These are phyloP conservation scores for Passerculus sandwichensis DNA, from an alignment of 2,797 vertebrate species.

Conservation along the genomic window DNA sequence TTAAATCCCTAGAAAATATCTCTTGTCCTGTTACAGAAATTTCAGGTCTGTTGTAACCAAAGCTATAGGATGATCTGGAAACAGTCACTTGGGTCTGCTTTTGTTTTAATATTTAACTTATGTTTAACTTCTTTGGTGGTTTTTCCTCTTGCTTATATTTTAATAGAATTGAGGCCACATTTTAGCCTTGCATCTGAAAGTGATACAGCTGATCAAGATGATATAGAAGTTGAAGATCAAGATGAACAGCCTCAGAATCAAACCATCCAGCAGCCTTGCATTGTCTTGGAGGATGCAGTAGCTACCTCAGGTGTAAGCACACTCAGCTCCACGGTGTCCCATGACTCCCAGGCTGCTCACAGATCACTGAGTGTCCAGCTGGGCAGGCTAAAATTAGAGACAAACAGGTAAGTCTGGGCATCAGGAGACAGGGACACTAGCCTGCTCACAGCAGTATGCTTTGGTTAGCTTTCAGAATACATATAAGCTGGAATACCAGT, in stretches of 20 bases:
- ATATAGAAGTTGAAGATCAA: conserved; percentile 84
- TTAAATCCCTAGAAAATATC: background rate
- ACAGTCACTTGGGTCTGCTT: background rate
- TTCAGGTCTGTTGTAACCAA: background rate
- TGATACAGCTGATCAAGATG: conserved; percentile 92
- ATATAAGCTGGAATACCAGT: background rate
- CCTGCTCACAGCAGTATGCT: background rate
- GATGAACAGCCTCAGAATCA: conserved; percentile 78
- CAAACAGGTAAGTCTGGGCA: conserved; percentile 83
- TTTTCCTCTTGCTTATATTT: background rate
- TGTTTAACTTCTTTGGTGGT: background rate
- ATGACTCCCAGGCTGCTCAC: conserved; percentile 88
- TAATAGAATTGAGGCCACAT: conserved; percentile 91
- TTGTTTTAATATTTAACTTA: background rate
- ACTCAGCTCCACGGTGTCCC: conserved; percentile 94
- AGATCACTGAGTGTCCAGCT: conserved; percentile 91
- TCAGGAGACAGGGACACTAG: background rate
- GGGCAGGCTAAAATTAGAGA: conserved; percentile 94
- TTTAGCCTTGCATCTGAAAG: conserved; percentile 96
- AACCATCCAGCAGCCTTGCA: conserved; percentile 75
- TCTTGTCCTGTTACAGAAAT: background rate
- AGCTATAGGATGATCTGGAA: background rate
- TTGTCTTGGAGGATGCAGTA: conserved; percentile 87
- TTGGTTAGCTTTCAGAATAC: background rate
- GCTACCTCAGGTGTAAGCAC: conserved; percentile 98